These are phyloP conservation scores for Nephotettix cincticeps DNA, from an alignment of 1,140 invertebrate genomes.

Conservation along the genomic window DNA sequence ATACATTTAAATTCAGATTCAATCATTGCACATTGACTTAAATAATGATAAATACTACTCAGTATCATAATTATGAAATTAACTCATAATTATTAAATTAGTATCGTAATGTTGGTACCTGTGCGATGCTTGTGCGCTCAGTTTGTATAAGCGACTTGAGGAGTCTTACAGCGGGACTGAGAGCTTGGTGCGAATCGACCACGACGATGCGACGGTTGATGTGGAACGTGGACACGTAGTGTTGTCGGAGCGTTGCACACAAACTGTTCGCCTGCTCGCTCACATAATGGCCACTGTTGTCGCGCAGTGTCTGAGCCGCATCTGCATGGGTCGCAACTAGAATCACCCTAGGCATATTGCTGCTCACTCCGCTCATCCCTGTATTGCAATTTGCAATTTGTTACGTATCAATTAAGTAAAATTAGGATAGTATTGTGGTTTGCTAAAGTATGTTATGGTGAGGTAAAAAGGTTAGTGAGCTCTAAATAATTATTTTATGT, in stretches of 20 bases:
- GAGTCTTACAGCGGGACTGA: constrained; percentile 57
- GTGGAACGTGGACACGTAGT: constrained; percentile 57
- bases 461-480: too few relatives aligned
- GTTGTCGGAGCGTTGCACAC: constrained; percentile 48
- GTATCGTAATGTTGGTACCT: too few relatives aligned
- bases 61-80: too few relatives aligned
- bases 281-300: constrained; percentile 56
- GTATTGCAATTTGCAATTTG: too few relatives aligned
- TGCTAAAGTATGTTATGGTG: too few relatives aligned
- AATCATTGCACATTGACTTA: too few relatives aligned
- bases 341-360: constrained; percentile 53
- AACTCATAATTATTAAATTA: too few relatives aligned
- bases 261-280: constrained; percentile 58
- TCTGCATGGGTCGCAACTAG: constrained; percentile 70
- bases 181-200: constrained; percentile 60
- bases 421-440: too few relatives aligned
- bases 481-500: too few relatives aligned
- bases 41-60: too few relatives aligned
- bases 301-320: constrained; percentile 52
- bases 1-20: too few relatives aligned
- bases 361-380: constrained; percentile 58
- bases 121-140: not conserved
- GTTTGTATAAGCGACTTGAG: constrained; percentile 48
- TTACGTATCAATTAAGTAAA: too few relatives aligned
- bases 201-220: constrained; percentile 53